Evolutionary conservation across 2,888 invertebrate species (phyloP), one percentile per base, ranked within the genome.

Genomic region (Hedya salicella): DNA sequence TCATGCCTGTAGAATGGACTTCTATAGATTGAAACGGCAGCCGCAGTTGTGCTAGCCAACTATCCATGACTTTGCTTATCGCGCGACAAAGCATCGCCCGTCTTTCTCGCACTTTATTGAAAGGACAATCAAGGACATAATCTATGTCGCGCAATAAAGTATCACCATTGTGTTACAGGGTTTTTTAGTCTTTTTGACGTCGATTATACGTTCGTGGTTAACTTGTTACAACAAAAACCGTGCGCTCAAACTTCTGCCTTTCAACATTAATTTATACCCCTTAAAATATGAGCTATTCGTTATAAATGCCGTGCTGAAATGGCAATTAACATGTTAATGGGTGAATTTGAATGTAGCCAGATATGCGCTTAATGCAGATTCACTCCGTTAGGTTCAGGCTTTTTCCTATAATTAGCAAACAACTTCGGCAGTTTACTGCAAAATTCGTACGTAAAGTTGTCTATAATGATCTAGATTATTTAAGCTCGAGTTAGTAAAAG

Each of bases 371-470:
- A 42, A 66, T 54, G 54, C 54, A 54, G 54, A 66, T 60, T 66
- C 16, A 42, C 40, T 59, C 65, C 40, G 60, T 39, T 44, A 32
- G 50, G 65, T 65, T 65, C 54, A 54, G 48, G 64, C 57, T 66
- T 66, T 66, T 66, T 66, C 46, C 53, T 54, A 54, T 66, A 60
- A 66, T 66, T 66, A 66, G 66, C 61, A 48, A 17, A 17, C 40
- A 60, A 65, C 59, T 65, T 65, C 40, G 52, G 65, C 52, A 65
- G 59, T 53, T 59, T 36, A 17, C 42, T 56, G 44, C 11, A 30
- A 30, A 49, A 52, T 56, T 63, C 39, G 39, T 9, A 54, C 36
- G 48, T 39, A n/a, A n/a, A 39, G 59, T 59, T 59, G 32, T 21
- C 1, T 48, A 16, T 59, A 49, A 59, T 48, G 36, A 36, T 48